Percentiles rank a stretch among this genome's conserved stretches.
phyloP scores from a whole-genome alignment of 2,113 vertebrate genomes.

The Microcebus griseorufus region DNA sequence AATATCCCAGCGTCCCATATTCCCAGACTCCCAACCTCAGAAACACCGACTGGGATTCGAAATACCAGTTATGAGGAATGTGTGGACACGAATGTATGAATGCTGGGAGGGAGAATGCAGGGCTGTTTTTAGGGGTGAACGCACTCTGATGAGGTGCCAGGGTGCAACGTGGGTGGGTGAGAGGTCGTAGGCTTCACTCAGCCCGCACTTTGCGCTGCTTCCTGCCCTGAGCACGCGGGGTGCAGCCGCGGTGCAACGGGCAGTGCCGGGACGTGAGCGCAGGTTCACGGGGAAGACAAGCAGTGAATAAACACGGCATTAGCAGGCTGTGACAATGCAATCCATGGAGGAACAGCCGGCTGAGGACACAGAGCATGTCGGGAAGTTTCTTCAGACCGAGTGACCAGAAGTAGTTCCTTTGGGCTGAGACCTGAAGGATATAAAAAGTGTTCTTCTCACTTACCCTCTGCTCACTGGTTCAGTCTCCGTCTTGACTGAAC shows the following conservation, averaged over 20 bases:
- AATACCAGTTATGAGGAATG: background rate
- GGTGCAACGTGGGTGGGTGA: background rate
- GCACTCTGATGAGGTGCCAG: too few relatives aligned
- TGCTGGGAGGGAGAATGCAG: background rate
- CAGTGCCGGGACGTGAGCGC: background rate
- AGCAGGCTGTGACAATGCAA: background rate
- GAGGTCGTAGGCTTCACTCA: background rate
- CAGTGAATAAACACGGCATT: background rate
- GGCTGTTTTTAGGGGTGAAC: background rate
- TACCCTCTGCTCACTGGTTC: background rate
- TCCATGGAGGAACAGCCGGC: background rate
- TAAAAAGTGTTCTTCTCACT: background rate
- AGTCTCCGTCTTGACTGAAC: background rate
- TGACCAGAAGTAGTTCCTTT: background rate
- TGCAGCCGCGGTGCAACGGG: background rate
- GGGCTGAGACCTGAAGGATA: background rate
- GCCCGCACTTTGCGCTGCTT: accelerated
- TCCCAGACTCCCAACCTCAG: background rate
- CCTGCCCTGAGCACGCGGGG: background rate
- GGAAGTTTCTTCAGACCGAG: background rate
- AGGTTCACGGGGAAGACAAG: background rate
- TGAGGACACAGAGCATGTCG: background rate
- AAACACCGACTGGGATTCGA: background rate
- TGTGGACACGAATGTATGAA: too few relatives aligned
- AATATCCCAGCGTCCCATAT: background rate